Percentiles rank a stretch among this genome's conserved stretches.
Evolutionary conservation across 2,113 vertebrate species (phyloP).

Genomic region (Hydropotes inermis): DNA sequence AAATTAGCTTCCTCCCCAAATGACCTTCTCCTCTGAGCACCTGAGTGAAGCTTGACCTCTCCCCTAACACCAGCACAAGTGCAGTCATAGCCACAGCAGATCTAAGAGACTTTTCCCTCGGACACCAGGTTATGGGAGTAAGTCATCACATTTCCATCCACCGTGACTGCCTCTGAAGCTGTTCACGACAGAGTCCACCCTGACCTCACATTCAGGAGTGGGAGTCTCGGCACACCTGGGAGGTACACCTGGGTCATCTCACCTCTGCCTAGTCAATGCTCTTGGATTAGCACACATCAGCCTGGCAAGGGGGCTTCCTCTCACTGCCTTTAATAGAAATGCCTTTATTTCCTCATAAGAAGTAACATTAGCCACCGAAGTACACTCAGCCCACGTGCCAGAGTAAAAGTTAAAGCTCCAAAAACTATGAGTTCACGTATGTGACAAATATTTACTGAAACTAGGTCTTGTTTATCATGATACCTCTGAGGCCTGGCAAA

Average conservation of each 20-base stretch:
- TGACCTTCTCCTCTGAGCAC: too few species aligned
- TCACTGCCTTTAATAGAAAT: neutral
- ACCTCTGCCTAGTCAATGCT: neutral
- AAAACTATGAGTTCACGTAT: accelerated
- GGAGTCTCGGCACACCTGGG: neutral
- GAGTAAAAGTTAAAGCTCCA: neutral
- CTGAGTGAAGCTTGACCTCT: neutral
- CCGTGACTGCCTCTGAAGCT: accelerated
- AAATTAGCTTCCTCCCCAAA: neutral
- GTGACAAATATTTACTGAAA: neutral
- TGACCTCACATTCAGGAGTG: neutral
- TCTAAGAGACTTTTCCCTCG: neutral
- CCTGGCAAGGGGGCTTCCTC: neutral
- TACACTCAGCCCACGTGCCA: too few species aligned
- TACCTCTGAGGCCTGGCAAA: neutral
- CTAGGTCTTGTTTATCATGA: accelerated
- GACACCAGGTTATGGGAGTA: neutral
- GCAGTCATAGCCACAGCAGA: neutral
- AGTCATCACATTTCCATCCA: neutral
- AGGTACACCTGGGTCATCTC: neutral
- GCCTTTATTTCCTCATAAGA: neutral
- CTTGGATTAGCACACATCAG: too few species aligned
- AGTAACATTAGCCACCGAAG: neutral
- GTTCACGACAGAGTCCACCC: too few species aligned
- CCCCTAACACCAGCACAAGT: neutral